Evolutionary conservation across 1,140 invertebrate species (phyloP).

Genomic region (Camponotus vicinus): DNA sequence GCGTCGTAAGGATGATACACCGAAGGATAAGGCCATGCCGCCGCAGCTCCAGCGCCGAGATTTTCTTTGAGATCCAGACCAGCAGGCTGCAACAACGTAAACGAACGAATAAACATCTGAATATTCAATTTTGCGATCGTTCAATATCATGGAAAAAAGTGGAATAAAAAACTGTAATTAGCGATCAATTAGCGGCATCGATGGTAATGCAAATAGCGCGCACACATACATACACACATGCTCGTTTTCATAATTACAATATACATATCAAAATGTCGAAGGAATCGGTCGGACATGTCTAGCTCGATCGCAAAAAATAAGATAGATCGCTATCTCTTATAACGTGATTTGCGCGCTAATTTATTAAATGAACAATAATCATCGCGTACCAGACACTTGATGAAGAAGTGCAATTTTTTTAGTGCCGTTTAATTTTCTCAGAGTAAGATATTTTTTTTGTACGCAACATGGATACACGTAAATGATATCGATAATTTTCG

Average conservation of each 20-base stretch:
- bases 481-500: slow-evolving; percentile 20
- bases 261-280: neutral
- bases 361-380: neutral
- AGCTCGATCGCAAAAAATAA: neutral
- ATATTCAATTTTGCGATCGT: neutral
- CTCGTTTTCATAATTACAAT: too few relatives aligned
- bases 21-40: slow-evolving; percentile 94
- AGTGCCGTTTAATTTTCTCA: neutral
- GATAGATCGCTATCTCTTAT: neutral
- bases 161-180: neutral
- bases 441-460: neutral
- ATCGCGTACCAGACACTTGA: neutral
- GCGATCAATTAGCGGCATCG: neutral
- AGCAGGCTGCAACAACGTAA: slow-evolving; percentile 86
- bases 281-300: neutral
- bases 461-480: neutral
- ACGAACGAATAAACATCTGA: neutral
- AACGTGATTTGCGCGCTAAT: neutral
- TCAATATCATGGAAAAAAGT: neutral
- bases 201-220: neutral
- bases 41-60: slow-evolving; percentile 91
- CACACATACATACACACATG: too few relatives aligned
- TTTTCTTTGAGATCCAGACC: slow-evolving; percentile 96
- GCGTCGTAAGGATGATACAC: slow-evolving; percentile 96
- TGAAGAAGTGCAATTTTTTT: neutral